Evolutionary conservation across 2,113 vertebrate genomes (phyloP).

Genomic region (Onychostruthus taczanowskii): DNA sequence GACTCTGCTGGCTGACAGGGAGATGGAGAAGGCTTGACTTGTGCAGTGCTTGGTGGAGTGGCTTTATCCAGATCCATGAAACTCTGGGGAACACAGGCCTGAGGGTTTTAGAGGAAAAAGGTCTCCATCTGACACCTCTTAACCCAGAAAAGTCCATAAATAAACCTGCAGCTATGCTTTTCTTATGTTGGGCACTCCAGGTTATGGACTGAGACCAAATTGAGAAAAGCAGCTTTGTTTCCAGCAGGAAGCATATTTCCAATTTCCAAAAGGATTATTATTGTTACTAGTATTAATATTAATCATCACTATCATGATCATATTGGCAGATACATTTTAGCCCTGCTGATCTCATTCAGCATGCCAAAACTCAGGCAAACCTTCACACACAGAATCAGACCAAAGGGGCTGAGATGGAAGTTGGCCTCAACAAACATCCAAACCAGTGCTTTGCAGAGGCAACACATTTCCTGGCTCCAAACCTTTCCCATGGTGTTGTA

Average conservation of each 20-base stretch:
- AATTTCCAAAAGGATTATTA: background rate
- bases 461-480: background rate
- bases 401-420: background rate
- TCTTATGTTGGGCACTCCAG: background rate
- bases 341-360: background rate
- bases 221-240: background rate
- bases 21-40: background rate
- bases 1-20: background rate
- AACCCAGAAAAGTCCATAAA: background rate
- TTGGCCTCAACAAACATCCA: background rate
- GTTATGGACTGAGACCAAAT: background rate
- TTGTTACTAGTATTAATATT: background rate
- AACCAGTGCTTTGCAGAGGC: background rate
- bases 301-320: background rate
- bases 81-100: background rate
- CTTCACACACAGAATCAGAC: background rate
- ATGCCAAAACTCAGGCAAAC: background rate
- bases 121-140: background rate
- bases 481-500: background rate
- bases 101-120: background rate
- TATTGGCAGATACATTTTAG: background rate
- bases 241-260: background rate
- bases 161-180: background rate
- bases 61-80: background rate
- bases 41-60: background rate